Percentiles rank a stretch among this genome's conserved stretches.
Evolutionary conservation across 2,113 vertebrate species (phyloP).

Genomic region (Pelodiscus sinensis): DNA sequence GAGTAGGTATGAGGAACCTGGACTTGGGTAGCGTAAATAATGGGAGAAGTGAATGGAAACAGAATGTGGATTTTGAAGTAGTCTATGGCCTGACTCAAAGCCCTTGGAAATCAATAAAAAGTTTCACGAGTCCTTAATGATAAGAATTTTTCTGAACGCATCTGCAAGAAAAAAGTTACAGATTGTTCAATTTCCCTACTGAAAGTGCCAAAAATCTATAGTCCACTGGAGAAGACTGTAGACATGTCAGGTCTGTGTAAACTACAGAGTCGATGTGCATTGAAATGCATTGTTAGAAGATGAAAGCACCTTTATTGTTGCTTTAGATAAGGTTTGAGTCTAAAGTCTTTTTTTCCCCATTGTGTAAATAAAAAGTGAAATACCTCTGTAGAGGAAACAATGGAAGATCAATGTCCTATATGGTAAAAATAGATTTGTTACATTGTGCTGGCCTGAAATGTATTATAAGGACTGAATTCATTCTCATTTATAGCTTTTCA

Average conservation of each 20-base stretch:
- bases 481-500: background rate
- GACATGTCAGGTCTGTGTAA: background rate
- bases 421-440: background rate
- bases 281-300: background rate
- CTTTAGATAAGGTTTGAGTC: background rate
- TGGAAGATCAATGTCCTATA: accelerated
- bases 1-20: background rate
- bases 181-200: background rate
- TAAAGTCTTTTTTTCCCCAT: background rate
- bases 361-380: background rate
- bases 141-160: background rate
- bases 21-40: background rate
- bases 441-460: background rate
- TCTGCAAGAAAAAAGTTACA: background rate
- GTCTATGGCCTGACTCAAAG: background rate
- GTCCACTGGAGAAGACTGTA: background rate
- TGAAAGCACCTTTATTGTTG: background rate
- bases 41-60: background rate
- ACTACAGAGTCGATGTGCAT: background rate
- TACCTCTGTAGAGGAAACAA: background rate
- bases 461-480: background rate
- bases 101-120: background rate
- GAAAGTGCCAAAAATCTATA: background rate
- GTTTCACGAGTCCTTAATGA: background rate
- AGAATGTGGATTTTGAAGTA: accelerated